Base-by-base conservation (phyloP, 92 coral and sea anemone genomes). In the Palythoa grandis region DNA sequence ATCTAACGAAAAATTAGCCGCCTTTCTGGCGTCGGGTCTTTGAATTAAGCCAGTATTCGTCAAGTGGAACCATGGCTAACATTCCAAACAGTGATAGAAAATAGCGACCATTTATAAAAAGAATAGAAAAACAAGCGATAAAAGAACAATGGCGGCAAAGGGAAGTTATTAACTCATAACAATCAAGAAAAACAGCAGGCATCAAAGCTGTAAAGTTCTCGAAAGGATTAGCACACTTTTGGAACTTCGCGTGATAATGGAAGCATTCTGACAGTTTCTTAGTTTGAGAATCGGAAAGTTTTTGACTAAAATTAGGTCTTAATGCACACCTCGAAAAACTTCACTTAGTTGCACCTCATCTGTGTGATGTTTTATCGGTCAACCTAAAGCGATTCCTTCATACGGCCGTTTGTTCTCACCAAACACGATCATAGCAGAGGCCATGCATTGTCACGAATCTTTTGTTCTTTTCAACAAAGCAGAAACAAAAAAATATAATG, bases 21-120 rank as follows among this genome's bases (percentile, higher is more conserved):
- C 85, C 85, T 3, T 13, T 80, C 60, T 80, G 85, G 85, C 85
- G 85, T 66, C 75, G 14, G 17, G 17, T 40, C n/a, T 47, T n/a
- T 61, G 73, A 65, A 61, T 63, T n/a, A 79, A 65, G 72, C 40
- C 61, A 63, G 56, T 63, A 65, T 43, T 24, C 57, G 24, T 79
- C 72, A 65, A 79, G 84, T 61, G 57, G 56, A 60, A 11, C 39
- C 84, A 40, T 79, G 84, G 53, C 61, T 63, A 11, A 37, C 71
- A 79, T 79, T 79, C 72, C 73, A 60, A 43, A 79, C 73, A 60
- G 29, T 13, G 39, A 15, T 11, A 17, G 74, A 66, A 66, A 67
- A 22, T 80, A 66, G 43, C 63, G 43, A 43, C 74, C 43, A 39
- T 15, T 67, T 80, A 80, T 80, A 22, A 80, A 80, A 80, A 67